These are phyloP conservation scores for Sebastes baramenuke DNA, from an alignment of 2,797 vertebrate species.

Conservation along the genomic window DNA sequence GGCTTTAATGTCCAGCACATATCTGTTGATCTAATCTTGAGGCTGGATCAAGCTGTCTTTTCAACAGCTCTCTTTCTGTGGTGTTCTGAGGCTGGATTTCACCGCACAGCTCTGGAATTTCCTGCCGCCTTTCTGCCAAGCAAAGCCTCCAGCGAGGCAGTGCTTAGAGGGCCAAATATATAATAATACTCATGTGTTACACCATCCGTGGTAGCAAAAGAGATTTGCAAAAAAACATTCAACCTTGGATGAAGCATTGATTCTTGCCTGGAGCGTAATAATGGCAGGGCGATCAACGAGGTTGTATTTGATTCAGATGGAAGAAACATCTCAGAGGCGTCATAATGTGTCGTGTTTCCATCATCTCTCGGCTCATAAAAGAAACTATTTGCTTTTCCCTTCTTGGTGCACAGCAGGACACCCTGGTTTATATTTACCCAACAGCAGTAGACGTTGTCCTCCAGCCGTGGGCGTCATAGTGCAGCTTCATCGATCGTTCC, in stretches of 20 bases:
- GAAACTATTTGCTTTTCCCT: conserved; percentile 28
- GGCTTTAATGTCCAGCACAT: neutral
- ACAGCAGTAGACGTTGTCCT: neutral
- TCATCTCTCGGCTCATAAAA: neutral
- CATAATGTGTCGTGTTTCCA: conserved; percentile 9
- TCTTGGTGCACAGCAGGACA: neutral
- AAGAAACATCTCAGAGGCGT: neutral
- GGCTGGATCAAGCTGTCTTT: conserved; percentile 9
- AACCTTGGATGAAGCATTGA: neutral
- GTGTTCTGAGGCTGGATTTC: conserved; percentile 24
- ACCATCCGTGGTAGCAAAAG: neutral
- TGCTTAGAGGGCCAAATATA: neutral
- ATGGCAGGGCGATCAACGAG: neutral
- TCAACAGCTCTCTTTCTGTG: conserved; percentile 13
- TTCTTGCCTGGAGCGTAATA: conserved; percentile 4
- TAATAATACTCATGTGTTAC: conserved; percentile 6
- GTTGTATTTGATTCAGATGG: neutral
- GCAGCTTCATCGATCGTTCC: conserved; percentile 7
- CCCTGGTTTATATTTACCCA: conserved; percentile 45
- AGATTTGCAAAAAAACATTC: neutral
- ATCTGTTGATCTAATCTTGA: conserved; percentile 31
- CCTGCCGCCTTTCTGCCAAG: conserved; percentile 44
- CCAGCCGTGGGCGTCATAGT: conserved; percentile 21
- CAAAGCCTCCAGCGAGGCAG: conserved; percentile 16
- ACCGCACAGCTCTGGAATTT: conserved; percentile 46